Evolutionary conservation across 2,797 vertebrate species (phyloP).

Genomic region (Helostoma temminkii): DNA sequence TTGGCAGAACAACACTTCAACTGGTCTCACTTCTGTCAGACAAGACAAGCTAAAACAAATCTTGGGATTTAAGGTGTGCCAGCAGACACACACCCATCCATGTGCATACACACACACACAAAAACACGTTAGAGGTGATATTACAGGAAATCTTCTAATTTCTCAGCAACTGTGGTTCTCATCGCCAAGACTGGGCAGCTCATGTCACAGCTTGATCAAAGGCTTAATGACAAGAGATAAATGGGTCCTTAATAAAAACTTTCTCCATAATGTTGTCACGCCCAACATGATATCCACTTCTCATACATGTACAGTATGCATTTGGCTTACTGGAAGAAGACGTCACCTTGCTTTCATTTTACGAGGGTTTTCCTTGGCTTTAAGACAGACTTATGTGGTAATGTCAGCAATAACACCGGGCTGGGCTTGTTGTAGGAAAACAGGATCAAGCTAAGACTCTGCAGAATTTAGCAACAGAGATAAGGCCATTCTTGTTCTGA

Average conservation of each 20-base stretch:
- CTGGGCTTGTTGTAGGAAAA: constrained; percentile 21
- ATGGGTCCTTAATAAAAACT: constrained; percentile 7
- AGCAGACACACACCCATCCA: constrained; percentile 26
- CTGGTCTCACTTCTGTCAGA: constrained; percentile 47
- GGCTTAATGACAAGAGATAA: constrained; percentile 21
- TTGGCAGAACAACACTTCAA: constrained; percentile 45
- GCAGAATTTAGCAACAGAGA: background rate
- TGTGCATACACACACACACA: background rate
- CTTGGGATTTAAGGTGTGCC: constrained; percentile 60
- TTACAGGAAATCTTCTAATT: constrained; percentile 57
- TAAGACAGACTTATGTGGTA: constrained; percentile 21
- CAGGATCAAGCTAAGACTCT: constrained; percentile 11
- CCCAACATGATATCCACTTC: constrained; percentile 11
- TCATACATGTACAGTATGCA: no score
- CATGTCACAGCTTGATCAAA: constrained; percentile 46
- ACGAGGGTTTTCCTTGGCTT: constrained; percentile 38
- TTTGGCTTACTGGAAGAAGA: constrained; percentile 44
- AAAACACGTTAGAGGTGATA: constrained; percentile 26
- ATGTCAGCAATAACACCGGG: constrained; percentile 7
- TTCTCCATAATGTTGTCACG: constrained; percentile 7
- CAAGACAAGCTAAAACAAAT: constrained; percentile 67
- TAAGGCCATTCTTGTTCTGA: background rate
- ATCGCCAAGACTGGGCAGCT: background rate
- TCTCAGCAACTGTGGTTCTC: constrained; percentile 21
- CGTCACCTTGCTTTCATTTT: constrained; percentile 43